Evolutionary conservation across 2,113 vertebrate genomes (phyloP), one percentile per base, ranked within the genome.

Genomic region (Perccottus glenii): DNA sequence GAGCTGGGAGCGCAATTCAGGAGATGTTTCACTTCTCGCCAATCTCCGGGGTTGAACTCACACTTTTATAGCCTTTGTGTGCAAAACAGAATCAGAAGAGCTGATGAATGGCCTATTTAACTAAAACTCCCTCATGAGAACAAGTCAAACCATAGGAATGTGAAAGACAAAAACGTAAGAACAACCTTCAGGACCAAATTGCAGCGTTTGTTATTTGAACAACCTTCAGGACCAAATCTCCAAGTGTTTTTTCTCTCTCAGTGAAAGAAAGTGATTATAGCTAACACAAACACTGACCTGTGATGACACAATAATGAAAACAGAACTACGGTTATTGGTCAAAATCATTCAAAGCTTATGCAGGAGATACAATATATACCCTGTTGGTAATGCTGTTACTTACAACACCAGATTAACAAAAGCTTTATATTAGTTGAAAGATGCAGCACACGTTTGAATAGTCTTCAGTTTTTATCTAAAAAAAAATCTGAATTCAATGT

Each of bases 101-200:
- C 59, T 66, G 49, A 64, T 78, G 77, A 83, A 75, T 73, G 71
- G 77, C 60, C 70, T 75, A 47, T 80, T 85, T 72, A 68, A 80
- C 12, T 3, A 62, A 77, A 72, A 44, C 32, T 80, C 76, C 67
- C 76, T 0, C 5, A 80, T 72, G 67, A 75, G 65, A 45, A 60
- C 50, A 70, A 70, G 38, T 48, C 32, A 66, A 71, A 66, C 55
- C 56, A 66, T 11, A 69, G 55, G 51, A 69, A 77, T 40, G 15
- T 61, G 49, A 59, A 64, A 56, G 16, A 53, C 71, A 1, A 43
- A 36, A 42, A 48, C 47, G 38, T 14, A 44, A 62, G 9, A 6
- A 16, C 9, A 63, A 11, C 14, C 36, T 10, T 27, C 19, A 27
- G 19, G 19, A 66, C 44, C 27, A 35, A 38, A 51, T 44, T 56